Evolutionary conservation across 2,113 vertebrate species (phyloP).

Genomic region (Leuciscus idus): DNA sequence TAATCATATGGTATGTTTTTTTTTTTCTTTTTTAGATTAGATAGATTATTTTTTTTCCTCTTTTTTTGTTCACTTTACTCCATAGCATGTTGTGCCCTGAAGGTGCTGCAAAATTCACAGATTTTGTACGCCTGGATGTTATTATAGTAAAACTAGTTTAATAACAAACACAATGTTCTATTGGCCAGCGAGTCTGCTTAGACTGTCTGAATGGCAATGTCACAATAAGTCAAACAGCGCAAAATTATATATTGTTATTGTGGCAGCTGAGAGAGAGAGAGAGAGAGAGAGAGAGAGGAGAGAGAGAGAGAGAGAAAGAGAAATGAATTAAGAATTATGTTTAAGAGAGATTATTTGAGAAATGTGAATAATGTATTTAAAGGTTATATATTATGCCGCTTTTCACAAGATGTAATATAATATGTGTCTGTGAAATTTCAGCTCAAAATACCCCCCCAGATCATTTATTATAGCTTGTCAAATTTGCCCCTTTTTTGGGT

Average conservation of each 20-base stretch:
- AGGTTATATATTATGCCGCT: too few species aligned
- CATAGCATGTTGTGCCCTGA: not conserved
- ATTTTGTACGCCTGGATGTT: not conserved
- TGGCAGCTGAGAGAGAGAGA: not conserved
- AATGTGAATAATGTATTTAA: not conserved
- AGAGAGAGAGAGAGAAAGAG: not conserved
- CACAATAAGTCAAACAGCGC: not conserved
- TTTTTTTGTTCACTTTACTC: not conserved
- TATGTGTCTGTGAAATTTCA: too few species aligned
- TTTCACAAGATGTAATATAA: too few species aligned
- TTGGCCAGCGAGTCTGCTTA: conserved; percentile 1
- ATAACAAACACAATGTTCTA: conserved; percentile 25
- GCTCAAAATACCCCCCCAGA: too few species aligned
- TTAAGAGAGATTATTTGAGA: not conserved
- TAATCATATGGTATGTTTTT: not conserved
- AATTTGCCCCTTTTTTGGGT: too few species aligned
- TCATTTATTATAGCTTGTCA: too few species aligned
- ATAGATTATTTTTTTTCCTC: too few species aligned
- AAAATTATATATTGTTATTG: not conserved
- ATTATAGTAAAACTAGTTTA: too few species aligned
- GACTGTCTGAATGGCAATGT: conserved; percentile 22
- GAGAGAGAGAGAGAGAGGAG: not conserved
- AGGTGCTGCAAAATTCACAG: not conserved
- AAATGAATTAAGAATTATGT: not conserved
- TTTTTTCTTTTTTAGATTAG: not conserved